Conservation (phyloP, 2,113 vertebrate genomes). For the Eulemur rufifrons region DNA sequence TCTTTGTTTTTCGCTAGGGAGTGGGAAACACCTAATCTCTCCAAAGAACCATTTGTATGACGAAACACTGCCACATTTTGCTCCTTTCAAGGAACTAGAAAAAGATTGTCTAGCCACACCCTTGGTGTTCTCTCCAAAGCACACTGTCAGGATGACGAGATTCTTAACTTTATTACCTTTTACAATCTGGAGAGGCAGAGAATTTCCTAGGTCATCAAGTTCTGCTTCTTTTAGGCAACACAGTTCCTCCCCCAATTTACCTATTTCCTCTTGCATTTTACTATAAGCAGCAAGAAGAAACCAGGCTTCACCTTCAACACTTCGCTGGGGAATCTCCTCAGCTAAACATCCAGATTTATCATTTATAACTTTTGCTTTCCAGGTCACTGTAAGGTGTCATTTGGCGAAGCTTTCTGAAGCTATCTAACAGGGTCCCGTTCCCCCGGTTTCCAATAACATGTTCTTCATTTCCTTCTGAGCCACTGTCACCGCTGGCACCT, state of each 20-base stretch:
- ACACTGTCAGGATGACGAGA: rapidly evolving
- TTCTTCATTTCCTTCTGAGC: neutral
- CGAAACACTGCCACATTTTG: neutral
- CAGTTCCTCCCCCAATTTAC: too few relatives aligned
- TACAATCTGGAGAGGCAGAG: neutral
- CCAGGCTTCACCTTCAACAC: too few relatives aligned
- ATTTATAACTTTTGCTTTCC: neutral
- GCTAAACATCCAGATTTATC: neutral
- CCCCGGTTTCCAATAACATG: rapidly evolving
- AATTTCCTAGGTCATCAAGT: too few relatives aligned
- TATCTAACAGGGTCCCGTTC: neutral
- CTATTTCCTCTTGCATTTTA: too few relatives aligned
- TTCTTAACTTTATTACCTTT: too few relatives aligned
- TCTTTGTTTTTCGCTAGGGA: neutral
- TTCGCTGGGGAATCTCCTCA: too few relatives aligned
- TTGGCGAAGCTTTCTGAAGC: neutral
- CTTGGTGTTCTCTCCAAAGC: neutral
- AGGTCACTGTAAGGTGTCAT: too few relatives aligned
- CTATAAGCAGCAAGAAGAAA: too few relatives aligned
- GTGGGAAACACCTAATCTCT: neutral
- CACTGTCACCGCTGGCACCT: neutral
- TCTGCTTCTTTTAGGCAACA: neutral
- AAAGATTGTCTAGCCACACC: too few relatives aligned
- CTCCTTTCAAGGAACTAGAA: neutral
- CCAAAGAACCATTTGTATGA: neutral